Base-by-base conservation (phyloP, 2,797 vertebrate species). In the Anisognathus igniventris region DNA sequence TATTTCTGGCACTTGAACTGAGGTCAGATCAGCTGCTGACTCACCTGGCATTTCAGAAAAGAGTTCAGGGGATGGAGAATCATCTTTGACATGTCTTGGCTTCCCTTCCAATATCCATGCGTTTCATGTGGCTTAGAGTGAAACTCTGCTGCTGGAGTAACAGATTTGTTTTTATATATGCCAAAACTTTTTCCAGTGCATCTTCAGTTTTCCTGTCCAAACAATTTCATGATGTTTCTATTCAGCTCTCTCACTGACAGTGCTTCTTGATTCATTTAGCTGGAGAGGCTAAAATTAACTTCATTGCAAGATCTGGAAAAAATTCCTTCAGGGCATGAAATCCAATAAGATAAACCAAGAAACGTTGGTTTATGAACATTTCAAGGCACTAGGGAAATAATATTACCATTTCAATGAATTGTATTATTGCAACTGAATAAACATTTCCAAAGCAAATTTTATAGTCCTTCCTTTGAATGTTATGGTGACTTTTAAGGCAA, bases 301-400 rank as follows among this genome's bases (percentile, higher is more conserved):
- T 91, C 33, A 71, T 96, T 94, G 86, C 93, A 74, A 86, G 77
- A 77, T 70, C 79, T 96, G 90, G 91, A 94, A 94, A 96, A 93
- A 90, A 95, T 96, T 72, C 90, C 84, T 86, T 88, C 53, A 93
- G 84, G 89, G 57, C 57, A 87, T 73, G 74, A 96, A 95, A 95
- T 95, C 86, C 89, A 95, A 53, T 81, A 96, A 91, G 93, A 95
- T 97, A 96, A 96, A 97, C 77, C 76, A 86, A 95, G 73, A 90
- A 88, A 87, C 2, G 20, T 54, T 95, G 54, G 66, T 90, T 94
- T 95, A 92, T 92, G 94, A 93, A 95, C 79, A 77, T 76, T 93
- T 95, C 62, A 76, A 84, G 79, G 24, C 81, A 85, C 87, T 80
- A 40, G 56, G 67, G 64, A 78, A 87, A 93, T 88, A 67, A 87